Evolutionary conservation across 2,888 invertebrate genomes (phyloP), one percentile per base, ranked within the genome.

Genomic region (Enchytraeus crypticus): DNA sequence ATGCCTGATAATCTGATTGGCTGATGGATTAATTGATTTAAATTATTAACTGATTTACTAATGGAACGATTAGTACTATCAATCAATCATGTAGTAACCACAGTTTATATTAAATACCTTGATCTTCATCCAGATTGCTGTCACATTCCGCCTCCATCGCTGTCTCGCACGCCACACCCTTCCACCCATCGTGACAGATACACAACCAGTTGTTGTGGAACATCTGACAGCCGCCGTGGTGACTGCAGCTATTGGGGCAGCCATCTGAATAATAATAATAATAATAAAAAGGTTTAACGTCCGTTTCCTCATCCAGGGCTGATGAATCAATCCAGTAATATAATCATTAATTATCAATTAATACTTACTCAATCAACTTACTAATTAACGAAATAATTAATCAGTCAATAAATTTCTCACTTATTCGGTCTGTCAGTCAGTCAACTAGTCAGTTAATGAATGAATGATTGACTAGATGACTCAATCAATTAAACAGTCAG

Each of bases 121-220:
- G 88, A 82, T 98, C 98, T 81, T 98, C 96, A 81, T 98, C 98
- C 72, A 88, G 85, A 75, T 89, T 89, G 81, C 98, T 96, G 77
- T 87, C 88, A 83, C 98, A 98, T 71, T 89, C 87, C 78, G 88
- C 87, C 82, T 98, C 98, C 69, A 95, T 84, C 46, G 90, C 87
- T 70, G 95, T 88, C 71, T 90, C 89, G 82, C 97, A 98, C 79
- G 92, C 93, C 38, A 85, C 84, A 23, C 97, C 97, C 51, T 92
- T 92, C 92, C 93, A 96, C 62, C 91, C 92, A 64, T 87, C 86
- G 61, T 89, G 87, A 80, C 98, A 98, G 66, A 89, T 88, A 81
- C 98, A 98, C 65, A 87, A 86, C 84, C 95, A 98, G 70, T 88
- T 87, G 57, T 89, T 89, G 87, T 59, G 88, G 80, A 89, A 88